phyloP scores from a whole-genome alignment of 2,797 vertebrate species.

The Leptodactylus fallax region DNA sequence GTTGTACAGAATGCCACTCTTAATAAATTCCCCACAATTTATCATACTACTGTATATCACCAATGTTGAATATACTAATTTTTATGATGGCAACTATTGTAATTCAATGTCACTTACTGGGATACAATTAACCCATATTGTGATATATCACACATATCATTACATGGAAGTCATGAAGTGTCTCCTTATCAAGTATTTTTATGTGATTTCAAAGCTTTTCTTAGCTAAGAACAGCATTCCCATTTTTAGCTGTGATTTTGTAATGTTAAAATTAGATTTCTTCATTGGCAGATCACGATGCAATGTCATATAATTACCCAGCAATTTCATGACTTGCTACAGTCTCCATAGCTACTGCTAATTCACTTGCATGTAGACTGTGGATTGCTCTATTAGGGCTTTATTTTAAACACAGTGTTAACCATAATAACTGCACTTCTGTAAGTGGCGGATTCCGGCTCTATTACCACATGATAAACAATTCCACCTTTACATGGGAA shows the following conservation, averaged over 20 bases:
- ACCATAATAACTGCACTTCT: background rate
- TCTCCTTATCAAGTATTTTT: background rate
- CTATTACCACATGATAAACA: background rate
- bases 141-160: background rate
- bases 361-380: background rate
- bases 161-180: background rate
- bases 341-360: slow-evolving; percentile 39
- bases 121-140: too few species aligned
- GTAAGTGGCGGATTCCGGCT: background rate
- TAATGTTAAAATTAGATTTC: slow-evolving; percentile 14
- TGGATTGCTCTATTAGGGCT: background rate
- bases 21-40: too few species aligned
- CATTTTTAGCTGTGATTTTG: slow-evolving; percentile 16
- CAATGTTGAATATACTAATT: too few species aligned
- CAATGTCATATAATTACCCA: slow-evolving; percentile 34
- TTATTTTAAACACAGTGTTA: background rate
- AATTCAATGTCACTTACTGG: too few species aligned
- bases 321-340: slow-evolving; percentile 11
- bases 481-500: background rate
- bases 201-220: background rate
- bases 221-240: background rate
- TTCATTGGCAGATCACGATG: slow-evolving; percentile 13
- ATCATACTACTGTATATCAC: too few species aligned
- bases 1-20: too few species aligned
- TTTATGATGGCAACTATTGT: too few species aligned